phyloP scores from a whole-genome alignment of 2,888 invertebrate species.

The Masnerella sp. region DNA sequence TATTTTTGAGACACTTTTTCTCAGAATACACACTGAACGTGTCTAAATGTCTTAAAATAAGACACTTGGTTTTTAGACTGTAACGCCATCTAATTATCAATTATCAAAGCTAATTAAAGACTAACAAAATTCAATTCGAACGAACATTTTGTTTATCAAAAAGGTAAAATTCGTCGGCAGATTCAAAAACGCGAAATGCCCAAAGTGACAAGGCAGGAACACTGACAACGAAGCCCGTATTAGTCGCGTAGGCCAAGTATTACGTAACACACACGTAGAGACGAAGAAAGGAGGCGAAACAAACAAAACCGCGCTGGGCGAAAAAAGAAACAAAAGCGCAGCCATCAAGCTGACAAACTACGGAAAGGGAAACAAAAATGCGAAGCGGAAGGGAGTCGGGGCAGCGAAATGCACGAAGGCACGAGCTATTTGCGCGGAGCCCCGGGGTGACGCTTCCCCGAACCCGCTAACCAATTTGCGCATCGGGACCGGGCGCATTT shows the following conservation, averaged over 20 bases:
- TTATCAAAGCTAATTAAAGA: no score
- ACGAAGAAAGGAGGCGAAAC: slow-evolving; percentile 23
- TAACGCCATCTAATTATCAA: no score
- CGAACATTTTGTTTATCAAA: slow-evolving; percentile 24
- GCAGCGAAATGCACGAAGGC: slow-evolving; percentile 47
- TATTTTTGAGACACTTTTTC: no score
- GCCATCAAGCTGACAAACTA: slow-evolving; percentile 53
- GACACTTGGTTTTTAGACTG: no score
- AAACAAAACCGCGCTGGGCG: slow-evolving; percentile 31
- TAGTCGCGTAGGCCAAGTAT: slow-evolving; percentile 51
- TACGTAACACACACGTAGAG: slow-evolving; percentile 39
- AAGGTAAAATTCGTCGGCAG: slow-evolving; percentile 14
- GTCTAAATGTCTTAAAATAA: no score
- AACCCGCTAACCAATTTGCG: slow-evolving; percentile 45
- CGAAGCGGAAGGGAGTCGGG: slow-evolving; percentile 26
- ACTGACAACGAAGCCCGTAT: slow-evolving; percentile 50
- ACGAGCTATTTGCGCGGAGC: slow-evolving; percentile 52
- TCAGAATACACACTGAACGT: no score
- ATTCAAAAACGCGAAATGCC: slow-evolving; percentile 39
- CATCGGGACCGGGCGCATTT: slow-evolving; percentile 62
- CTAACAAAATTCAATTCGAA: no score
- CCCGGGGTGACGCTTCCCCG: slow-evolving; percentile 51
- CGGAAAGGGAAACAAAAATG: slow-evolving; percentile 50
- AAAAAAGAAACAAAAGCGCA: slow-evolving; percentile 39
- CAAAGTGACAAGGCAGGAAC: slow-evolving; percentile 30